Percentiles rank a stretch among this genome's conserved stretches.
phyloP scores from a whole-genome alignment of 2,888 invertebrate genomes.

The Erpobdella octoculata region DNA sequence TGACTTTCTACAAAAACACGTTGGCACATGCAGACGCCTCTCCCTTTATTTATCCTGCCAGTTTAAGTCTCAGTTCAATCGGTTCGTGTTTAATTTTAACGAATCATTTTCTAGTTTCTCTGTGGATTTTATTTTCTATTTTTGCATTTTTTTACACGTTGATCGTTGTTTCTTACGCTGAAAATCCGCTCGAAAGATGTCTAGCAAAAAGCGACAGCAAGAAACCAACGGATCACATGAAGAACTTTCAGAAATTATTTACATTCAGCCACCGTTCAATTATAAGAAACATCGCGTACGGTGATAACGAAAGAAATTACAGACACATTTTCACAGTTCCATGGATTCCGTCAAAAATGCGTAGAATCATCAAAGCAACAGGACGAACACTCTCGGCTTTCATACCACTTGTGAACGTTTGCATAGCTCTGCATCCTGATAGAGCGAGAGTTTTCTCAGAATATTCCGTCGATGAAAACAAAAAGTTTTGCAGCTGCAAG shows the following conservation, averaged over 20 bases:
- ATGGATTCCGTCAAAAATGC: slow-evolving; percentile 36
- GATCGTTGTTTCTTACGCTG: slow-evolving; percentile 36
- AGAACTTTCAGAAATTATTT: slow-evolving; percentile 34
- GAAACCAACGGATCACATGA: slow-evolving; percentile 32
- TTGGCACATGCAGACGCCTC: slow-evolving; percentile 28
- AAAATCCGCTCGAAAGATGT: slow-evolving; percentile 38
- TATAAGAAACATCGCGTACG: slow-evolving; percentile 36
- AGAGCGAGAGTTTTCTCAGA: slow-evolving; percentile 26
- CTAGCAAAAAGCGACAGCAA: slow-evolving; percentile 33
- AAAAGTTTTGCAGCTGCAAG: slow-evolving; percentile 19
- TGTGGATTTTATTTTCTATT: slow-evolving; percentile 38
- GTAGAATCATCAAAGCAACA: slow-evolving; percentile 29
- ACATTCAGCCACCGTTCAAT: slow-evolving; percentile 35
- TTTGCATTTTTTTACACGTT: slow-evolving; percentile 37
- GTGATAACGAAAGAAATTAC: slow-evolving; percentile 32
- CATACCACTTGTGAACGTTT: slow-evolving; percentile 37
- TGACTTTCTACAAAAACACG: slow-evolving; percentile 31
- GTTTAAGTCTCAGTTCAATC: slow-evolving; percentile 34
- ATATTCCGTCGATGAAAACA: not conserved
- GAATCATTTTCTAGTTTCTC: slow-evolving; percentile 26
- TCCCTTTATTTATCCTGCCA: slow-evolving; percentile 27
- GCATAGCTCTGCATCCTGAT: slow-evolving; percentile 23
- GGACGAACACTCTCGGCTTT: slow-evolving; percentile 31
- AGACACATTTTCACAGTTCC: slow-evolving; percentile 36
- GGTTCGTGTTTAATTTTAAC: slow-evolving; percentile 33